These are phyloP conservation scores for Pachypanchax playfairii DNA, from an alignment of 2,113 vertebrate genomes.

Conservation along the genomic window DNA sequence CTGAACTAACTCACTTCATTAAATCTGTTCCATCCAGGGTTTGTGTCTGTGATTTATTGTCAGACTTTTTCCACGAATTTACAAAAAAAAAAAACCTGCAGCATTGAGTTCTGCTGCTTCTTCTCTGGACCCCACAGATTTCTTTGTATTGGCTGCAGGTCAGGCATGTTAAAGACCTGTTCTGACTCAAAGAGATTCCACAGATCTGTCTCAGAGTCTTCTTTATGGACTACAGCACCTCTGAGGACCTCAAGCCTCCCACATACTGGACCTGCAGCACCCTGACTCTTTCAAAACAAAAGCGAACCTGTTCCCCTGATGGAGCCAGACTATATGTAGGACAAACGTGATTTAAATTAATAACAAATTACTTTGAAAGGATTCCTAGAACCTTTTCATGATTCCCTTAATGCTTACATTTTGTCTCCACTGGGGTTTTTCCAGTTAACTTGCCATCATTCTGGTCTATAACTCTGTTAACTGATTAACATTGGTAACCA, in stretches of 20 bases:
- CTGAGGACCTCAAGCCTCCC: constrained; percentile 29
- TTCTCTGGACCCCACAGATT: constrained; percentile 6
- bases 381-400: background rate
- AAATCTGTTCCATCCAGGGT: constrained; percentile 41
- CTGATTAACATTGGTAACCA: too few relatives aligned
- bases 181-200: constrained; percentile 20
- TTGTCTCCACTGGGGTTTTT: too few relatives aligned
- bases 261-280: constrained; percentile 33
- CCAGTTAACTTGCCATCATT: too few relatives aligned
- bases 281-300: constrained; percentile 20
- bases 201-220: constrained; percentile 51
- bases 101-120: background rate
- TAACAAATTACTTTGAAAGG: background rate
- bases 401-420: too few relatives aligned
- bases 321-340: background rate
- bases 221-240: constrained; percentile 37
- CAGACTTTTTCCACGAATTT: constrained; percentile 39
- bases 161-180: constrained; percentile 15
- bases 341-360: background rate
- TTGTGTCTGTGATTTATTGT: constrained; percentile 50
- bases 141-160: constrained; percentile 47
- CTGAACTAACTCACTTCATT: constrained; percentile 61
- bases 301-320: constrained; percentile 1
- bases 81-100: constrained; percentile 23
- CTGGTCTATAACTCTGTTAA: too few relatives aligned